phyloP scores from a whole-genome alignment of 2,888 invertebrate species.

The Tholera decimalis region DNA sequence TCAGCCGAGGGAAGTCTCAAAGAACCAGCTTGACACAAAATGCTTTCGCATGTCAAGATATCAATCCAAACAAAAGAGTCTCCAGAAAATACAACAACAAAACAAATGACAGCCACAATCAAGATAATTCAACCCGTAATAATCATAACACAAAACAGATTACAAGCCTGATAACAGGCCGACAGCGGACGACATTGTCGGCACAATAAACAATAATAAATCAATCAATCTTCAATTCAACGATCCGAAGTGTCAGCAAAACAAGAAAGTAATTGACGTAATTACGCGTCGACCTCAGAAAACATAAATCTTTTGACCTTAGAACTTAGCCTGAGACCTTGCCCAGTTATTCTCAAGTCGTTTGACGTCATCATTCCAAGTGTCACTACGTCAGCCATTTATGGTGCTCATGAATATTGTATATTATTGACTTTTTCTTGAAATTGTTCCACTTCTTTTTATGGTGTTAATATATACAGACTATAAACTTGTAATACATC shows the following conservation, averaged over 20 bases:
- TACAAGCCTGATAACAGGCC: conserved; percentile 18
- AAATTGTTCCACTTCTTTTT: conserved; percentile 1
- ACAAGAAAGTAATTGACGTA: conserved; percentile 65
- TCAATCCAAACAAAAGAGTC: not conserved
- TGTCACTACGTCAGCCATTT: conserved; percentile 33
- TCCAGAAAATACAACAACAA: not conserved
- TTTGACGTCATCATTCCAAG: conserved; percentile 53
- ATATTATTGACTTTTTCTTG: not conserved
- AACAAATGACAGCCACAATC: conserved; percentile 10
- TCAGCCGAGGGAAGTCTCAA: no score
- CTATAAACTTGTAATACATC: no score
- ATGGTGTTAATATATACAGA: no score
- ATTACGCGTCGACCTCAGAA: conserved; percentile 63
- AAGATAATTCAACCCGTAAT: conserved; percentile 19
- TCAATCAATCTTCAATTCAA: conserved; percentile 58
- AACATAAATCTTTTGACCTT: conserved; percentile 62
- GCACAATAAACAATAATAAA: conserved; percentile 54
- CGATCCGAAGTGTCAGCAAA: conserved; percentile 56
- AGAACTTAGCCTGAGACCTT: conserved; percentile 60
- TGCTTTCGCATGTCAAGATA: not conserved
- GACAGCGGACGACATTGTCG: conserved; percentile 46
- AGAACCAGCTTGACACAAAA: not conserved
- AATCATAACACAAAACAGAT: conserved; percentile 31
- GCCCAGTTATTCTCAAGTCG: conserved; percentile 35
- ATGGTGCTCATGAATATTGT: conserved; percentile 40